Conservation (phyloP, 2,797 vertebrate species). For the Philypnodon macrostomus region DNA sequence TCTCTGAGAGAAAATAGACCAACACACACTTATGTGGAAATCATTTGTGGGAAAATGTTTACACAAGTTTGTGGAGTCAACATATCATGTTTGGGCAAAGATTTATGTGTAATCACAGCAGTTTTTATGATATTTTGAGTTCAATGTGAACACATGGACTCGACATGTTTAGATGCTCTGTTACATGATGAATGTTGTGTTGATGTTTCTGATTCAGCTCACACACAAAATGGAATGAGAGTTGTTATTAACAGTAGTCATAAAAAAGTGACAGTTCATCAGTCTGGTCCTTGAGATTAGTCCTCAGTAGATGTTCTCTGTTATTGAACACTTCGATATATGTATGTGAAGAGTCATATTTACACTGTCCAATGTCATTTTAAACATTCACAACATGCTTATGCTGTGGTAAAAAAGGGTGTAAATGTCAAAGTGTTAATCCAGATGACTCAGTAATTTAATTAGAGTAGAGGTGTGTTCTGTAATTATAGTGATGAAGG, state of each 20-base stretch:
- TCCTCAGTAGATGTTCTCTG: too few relatives aligned
- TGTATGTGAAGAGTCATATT: too few relatives aligned
- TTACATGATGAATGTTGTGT: conserved; percentile 7
- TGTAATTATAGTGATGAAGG: not conserved
- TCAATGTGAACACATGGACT: not conserved
- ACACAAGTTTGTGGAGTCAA: conserved; percentile 21
- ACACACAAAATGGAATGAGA: conserved; percentile 6
- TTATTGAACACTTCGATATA: too few relatives aligned
- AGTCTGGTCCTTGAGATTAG: conserved; percentile 3
- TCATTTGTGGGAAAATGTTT: conserved; percentile 35
- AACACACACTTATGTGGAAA: conserved; percentile 27
- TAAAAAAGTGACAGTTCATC: conserved; percentile 3
- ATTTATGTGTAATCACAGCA: conserved; percentile 11
- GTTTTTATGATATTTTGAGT: conserved; percentile 13
- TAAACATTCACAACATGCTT: too few relatives aligned
- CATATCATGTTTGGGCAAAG: conserved; percentile 20
- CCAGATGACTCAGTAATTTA: not conserved
- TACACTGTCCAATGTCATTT: too few relatives aligned
- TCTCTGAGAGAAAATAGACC: conserved; percentile 9
- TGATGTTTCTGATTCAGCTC: conserved; percentile 5
- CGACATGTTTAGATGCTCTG: conserved; percentile 7
- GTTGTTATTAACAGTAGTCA: not conserved
- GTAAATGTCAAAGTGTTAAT: not conserved
- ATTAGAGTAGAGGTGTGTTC: not conserved
- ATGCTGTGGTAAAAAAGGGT: not conserved